Evolutionary conservation across 2,113 vertebrate species (phyloP).

Genomic region (Amia ocellicauda): DNA sequence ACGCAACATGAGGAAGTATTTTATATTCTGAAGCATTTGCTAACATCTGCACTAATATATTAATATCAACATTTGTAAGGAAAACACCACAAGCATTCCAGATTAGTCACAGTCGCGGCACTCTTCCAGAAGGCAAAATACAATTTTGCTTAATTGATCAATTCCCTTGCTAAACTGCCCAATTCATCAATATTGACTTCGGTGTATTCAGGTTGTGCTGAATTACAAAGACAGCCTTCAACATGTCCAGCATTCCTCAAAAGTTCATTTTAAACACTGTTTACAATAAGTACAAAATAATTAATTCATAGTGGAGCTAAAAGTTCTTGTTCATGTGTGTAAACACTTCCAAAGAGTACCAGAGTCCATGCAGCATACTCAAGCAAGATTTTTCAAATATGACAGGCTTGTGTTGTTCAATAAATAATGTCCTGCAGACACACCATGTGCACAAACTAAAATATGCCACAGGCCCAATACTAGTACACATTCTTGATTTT

Average conservation of each 20-base stretch:
- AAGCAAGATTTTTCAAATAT: not conserved
- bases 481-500: not conserved
- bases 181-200: no score
- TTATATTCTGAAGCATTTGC: not conserved
- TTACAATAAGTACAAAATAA: no score
- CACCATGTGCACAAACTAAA: not conserved
- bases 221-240: no score
- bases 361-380: not conserved
- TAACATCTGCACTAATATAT: slow-evolving; percentile 10
- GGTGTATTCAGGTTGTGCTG: no score
- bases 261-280: no score
- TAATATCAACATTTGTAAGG: slow-evolving; percentile 22
- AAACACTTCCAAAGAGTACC: no score
- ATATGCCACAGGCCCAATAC: not conserved
- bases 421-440: not conserved
- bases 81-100: slow-evolving; percentile 22
- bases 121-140: slow-evolving; percentile 4
- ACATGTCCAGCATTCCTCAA: no score
- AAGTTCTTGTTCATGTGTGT: no score
- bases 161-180: not conserved
- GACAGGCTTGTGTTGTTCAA: not conserved
- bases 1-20: not conserved
- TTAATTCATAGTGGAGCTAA: no score
- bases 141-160: slow-evolving; percentile 19
- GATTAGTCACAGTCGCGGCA: slow-evolving; percentile 27